Percentiles rank a stretch among this genome's conserved stretches.
Evolutionary conservation across 2,888 invertebrate species (phyloP).

Genomic region (Meandrusa payeni): DNA sequence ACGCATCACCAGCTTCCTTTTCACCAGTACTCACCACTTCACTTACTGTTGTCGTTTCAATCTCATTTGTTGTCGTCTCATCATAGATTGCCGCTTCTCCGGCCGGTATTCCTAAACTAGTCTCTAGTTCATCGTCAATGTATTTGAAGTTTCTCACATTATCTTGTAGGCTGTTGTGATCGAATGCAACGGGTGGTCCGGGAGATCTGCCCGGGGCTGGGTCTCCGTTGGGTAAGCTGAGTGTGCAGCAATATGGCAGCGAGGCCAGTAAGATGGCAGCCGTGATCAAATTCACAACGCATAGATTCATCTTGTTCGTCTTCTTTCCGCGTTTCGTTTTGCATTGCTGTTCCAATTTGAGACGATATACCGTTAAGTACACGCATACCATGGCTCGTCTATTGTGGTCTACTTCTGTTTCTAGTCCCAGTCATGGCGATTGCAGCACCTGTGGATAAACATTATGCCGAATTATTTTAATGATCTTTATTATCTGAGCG

Average conservation of each 20-base stretch:
- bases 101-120: slow-evolving; percentile 34
- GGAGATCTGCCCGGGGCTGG: slow-evolving; percentile 85
- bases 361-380: slow-evolving; percentile 1
- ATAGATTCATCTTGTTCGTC: slow-evolving; percentile 45
- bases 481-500: too few relatives aligned
- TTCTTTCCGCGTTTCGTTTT: slow-evolving; percentile 9
- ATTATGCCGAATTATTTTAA: too few relatives aligned
- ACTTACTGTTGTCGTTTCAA: slow-evolving; percentile 45
- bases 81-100: slow-evolving; percentile 42
- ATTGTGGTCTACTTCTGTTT: background rate
- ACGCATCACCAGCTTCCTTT: slow-evolving; percentile 53
- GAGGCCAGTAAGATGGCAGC: slow-evolving; percentile 53
- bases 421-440: background rate
- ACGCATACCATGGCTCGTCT: slow-evolving; percentile 5
- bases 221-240: slow-evolving; percentile 78
- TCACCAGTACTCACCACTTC: slow-evolving; percentile 38
- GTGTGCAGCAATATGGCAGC: slow-evolving; percentile 64
- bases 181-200: slow-evolving; percentile 71
- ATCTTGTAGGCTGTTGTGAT: slow-evolving; percentile 30
- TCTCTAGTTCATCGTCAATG: slow-evolving; percentile 30
- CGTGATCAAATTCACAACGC: slow-evolving; percentile 40
- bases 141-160: slow-evolving; percentile 29
- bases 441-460: background rate
- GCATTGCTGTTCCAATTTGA: slow-evolving; percentile 14
- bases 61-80: slow-evolving; percentile 47